phyloP scores from a whole-genome alignment of 2,113 vertebrate species.

The Gallinago media region DNA sequence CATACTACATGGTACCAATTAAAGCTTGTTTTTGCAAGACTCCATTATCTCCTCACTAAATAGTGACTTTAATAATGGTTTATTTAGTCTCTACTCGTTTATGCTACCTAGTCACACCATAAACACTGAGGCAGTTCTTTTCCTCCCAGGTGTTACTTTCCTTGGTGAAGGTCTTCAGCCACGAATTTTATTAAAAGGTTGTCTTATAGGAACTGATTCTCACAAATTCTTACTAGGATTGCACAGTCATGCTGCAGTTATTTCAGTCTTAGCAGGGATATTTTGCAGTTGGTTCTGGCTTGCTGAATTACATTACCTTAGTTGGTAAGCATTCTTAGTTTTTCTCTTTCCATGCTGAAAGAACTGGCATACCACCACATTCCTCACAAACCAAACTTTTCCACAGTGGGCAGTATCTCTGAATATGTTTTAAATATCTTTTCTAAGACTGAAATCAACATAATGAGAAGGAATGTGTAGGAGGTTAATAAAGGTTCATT shows the following conservation, averaged over 20 bases:
- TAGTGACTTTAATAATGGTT: neutral
- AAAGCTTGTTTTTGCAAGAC: neutral
- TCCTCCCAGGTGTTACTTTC: neutral
- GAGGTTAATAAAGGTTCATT: slow-evolving; percentile 19
- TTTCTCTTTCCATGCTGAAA: slow-evolving; percentile 11
- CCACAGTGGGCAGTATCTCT: neutral
- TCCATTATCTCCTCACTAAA: neutral
- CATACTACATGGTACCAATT: neutral
- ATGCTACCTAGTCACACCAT: neutral
- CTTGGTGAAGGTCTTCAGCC: neutral
- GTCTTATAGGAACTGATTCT: neutral
- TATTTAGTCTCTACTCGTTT: neutral
- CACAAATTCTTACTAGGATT: neutral
- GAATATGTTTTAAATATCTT: neutral
- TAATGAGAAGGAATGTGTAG: neutral
- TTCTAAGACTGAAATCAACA: neutral
- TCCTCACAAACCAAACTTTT: neutral
- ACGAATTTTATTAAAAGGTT: neutral
- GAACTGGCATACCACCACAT: neutral
- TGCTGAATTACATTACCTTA: slow-evolving; percentile 12
- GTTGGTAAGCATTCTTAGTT: slow-evolving; percentile 10
- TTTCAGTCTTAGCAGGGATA: neutral
- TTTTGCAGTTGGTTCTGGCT: neutral
- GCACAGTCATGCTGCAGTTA: neutral
- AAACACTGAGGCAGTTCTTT: neutral